phyloP scores from a whole-genome alignment of 2,888 invertebrate species.

The Blera fallax region DNA sequence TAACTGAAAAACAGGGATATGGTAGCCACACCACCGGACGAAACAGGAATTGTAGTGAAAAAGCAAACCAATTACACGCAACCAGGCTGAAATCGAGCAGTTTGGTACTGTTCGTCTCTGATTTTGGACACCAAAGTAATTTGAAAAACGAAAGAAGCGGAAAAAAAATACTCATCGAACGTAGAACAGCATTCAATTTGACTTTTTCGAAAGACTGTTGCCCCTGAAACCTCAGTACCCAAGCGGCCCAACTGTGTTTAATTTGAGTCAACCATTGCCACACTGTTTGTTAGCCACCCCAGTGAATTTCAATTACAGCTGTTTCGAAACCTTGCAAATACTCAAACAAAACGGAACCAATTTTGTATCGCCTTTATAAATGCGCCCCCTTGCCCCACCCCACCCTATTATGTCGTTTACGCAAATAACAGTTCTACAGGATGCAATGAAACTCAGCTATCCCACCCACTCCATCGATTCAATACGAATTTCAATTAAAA shows the following conservation, averaged over 20 bases:
- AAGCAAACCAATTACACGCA: too few species aligned
- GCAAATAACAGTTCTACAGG: neutral
- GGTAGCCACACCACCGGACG: too few species aligned
- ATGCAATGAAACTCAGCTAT: neutral
- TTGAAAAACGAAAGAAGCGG: too few species aligned
- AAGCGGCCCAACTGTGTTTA: neutral
- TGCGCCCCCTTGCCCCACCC: neutral
- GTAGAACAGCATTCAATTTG: too few species aligned
- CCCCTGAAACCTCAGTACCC: too few species aligned
- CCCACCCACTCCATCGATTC: neutral
- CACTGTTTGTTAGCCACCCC: neutral
- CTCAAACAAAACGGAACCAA: neutral
- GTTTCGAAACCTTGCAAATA: neutral
- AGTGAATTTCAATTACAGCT: neutral
- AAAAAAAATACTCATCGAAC: too few species aligned
- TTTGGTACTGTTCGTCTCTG: too few species aligned
- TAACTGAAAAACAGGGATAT: too few species aligned
- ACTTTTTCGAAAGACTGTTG: neutral
- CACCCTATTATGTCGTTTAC: neutral
- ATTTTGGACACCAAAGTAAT: too few species aligned
- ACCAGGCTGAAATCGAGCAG: too few species aligned
- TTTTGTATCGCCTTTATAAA: neutral
- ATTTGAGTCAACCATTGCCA: neutral
- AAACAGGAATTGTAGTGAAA: too few species aligned
- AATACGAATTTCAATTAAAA: constrained; percentile 14